A percentile compares a stretch with the other conserved stretches of the same genome.
Conservation (phyloP, 2,888 invertebrate genomes). For the Ametastegia equiseti region DNA sequence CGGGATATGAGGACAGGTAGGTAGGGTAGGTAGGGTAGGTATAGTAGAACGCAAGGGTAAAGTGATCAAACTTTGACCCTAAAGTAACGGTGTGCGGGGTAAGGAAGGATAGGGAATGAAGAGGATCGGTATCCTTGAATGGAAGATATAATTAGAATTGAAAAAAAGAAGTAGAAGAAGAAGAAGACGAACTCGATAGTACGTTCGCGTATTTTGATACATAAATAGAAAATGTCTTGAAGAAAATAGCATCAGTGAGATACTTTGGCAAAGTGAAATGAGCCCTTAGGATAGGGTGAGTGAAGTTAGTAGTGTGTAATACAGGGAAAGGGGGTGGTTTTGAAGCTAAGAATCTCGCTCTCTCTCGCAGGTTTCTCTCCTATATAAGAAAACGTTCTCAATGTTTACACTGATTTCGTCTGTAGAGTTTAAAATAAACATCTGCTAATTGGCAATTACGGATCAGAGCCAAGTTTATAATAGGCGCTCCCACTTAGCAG, state of each 20-base stretch:
- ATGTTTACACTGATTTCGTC: slow-evolving; percentile 44
- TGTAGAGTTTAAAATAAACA: slow-evolving; percentile 46
- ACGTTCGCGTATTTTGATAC: not conserved
- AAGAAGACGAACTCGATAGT: too few relatives aligned
- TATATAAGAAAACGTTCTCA: slow-evolving; percentile 30
- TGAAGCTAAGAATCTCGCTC: slow-evolving; percentile 2
- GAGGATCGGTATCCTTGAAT: not conserved
- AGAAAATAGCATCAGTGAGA: not conserved
- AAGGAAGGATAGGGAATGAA: too few relatives aligned
- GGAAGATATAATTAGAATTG: not conserved
- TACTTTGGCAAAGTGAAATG: slow-evolving; percentile 6
- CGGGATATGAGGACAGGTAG: not conserved
- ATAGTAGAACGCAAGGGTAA: not conserved
- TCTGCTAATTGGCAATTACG: slow-evolving; percentile 47
- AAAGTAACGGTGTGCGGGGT: slow-evolving; percentile 18
- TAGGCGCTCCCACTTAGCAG: slow-evolving; percentile 42
- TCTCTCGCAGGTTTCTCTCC: not conserved
- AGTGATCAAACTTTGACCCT: not conserved
- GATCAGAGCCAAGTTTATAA: slow-evolving; percentile 47
- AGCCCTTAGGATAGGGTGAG: not conserved
- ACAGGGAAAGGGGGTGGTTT: not conserved
- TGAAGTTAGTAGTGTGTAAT: too few relatives aligned
- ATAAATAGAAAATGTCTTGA: not conserved
- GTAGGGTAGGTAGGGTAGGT: too few relatives aligned
- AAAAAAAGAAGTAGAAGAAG: too few relatives aligned